These are phyloP conservation scores for Ameiurus melas DNA, from an alignment of 2,113 vertebrate genomes.

Conservation along the genomic window DNA sequence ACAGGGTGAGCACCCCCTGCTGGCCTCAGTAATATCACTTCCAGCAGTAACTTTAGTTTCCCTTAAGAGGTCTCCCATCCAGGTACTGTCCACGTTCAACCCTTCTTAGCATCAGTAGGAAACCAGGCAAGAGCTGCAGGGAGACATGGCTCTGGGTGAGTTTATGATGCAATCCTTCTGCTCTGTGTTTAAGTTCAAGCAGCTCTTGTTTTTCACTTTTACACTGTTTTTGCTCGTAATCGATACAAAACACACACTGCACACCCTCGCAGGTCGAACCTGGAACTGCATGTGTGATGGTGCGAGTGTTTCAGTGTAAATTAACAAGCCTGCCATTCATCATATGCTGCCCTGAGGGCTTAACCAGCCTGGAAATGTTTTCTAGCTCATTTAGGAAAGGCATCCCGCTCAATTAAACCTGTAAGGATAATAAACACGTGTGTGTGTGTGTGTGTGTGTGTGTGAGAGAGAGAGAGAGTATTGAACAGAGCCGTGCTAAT, in stretches of 20 bases:
- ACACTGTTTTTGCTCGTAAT: conserved; percentile 21
- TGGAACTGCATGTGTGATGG: conserved; percentile 23
- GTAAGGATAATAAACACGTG: conserved; percentile 21
- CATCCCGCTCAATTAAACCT: conserved; percentile 40
- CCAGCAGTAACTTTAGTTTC: no score
- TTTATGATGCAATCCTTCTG: neutral
- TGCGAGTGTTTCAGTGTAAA: conserved; percentile 28
- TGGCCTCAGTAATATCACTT: no score
- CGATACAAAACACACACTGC: conserved; percentile 38
- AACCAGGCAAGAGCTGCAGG: no score
- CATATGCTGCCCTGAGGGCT: conserved; percentile 33
- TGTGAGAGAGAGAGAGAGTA: neutral
- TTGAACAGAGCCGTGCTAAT: neutral
- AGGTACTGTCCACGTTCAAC: no score
- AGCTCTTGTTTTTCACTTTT: conserved; percentile 7
- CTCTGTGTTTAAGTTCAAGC: conserved; percentile 9
- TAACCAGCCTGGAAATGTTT: conserved; percentile 37
- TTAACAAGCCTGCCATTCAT: conserved; percentile 29
- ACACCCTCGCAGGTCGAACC: conserved; percentile 14
- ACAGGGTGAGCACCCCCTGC: no score
- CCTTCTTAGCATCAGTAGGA: no score
- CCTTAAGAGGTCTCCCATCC: no score
- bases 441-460: neutral
- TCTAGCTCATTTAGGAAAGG: conserved; percentile 44
- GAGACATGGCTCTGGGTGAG: no score